A percentile compares a stretch with the other conserved stretches of the same genome.
These are phyloP conservation scores for Momotus momota DNA, from an alignment of 2,797 vertebrate genomes.

Conservation along the genomic window DNA sequence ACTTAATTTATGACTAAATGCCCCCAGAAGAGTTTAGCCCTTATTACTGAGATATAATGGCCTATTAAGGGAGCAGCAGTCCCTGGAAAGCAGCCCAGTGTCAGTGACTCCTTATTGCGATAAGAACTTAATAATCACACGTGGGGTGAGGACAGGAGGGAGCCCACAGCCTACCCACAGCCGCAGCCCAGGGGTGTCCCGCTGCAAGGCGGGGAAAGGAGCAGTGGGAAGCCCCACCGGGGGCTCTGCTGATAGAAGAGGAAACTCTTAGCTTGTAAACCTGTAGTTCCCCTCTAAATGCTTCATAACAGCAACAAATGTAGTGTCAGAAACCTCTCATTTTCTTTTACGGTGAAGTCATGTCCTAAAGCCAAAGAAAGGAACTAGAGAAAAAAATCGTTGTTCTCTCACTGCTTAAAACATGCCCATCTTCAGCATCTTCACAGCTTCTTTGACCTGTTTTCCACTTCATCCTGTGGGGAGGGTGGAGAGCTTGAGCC, in stretches of 20 bases:
- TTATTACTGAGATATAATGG: constrained; percentile 62
- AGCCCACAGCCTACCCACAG: neutral
- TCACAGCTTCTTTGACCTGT: neutral
- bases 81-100: constrained; percentile 69
- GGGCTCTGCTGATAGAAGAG: neutral
- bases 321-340: constrained; percentile 24
- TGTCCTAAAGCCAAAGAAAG: constrained; percentile 20
- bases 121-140: constrained; percentile 71
- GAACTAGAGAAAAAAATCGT: neutral
- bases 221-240: neutral
- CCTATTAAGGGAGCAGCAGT: constrained; percentile 71
- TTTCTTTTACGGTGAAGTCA: constrained; percentile 25
- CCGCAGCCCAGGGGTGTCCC: neutral
- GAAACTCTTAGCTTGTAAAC: constrained; percentile 52
- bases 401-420: neutral
- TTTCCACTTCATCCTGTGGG: neutral
- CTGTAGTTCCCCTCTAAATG: constrained; percentile 49
- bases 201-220: neutral
- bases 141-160: constrained; percentile 49
- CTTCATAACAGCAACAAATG: constrained; percentile 13
- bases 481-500: neutral
- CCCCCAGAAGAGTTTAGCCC: constrained; percentile 70
- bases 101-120: constrained; percentile 67
- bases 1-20: constrained; percentile 70
- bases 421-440: neutral